phyloP scores from a whole-genome alignment of 2,797 vertebrate species.

The Acanthornis magna region DNA sequence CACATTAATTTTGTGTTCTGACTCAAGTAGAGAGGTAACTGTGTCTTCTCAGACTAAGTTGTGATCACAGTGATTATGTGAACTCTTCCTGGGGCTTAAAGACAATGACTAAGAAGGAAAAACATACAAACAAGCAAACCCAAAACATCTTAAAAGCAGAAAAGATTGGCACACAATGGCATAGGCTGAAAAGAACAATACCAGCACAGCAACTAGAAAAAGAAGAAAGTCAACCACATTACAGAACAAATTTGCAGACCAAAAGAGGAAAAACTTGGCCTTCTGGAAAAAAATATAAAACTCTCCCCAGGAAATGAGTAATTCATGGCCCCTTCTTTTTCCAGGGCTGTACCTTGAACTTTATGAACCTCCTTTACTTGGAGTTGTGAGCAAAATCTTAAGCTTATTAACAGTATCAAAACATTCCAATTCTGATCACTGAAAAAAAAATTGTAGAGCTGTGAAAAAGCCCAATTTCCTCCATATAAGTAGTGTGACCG shows the following conservation, averaged over 20 bases:
- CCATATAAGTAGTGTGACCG: background rate
- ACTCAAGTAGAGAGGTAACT: background rate
- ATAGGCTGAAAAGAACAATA: background rate
- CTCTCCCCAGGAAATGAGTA: background rate
- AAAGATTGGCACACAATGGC: background rate
- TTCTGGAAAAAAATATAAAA: background rate
- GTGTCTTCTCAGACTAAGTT: background rate
- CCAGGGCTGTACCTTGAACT: background rate
- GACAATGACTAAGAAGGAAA: background rate
- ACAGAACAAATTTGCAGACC: background rate
- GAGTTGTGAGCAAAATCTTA: background rate
- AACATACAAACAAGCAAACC: background rate
- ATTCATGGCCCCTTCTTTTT: background rate
- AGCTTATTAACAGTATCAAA: background rate
- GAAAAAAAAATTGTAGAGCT: background rate
- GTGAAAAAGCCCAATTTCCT: background rate
- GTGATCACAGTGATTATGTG: background rate
- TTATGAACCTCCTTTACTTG: background rate
- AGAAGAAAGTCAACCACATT: background rate
- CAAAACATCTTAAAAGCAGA: background rate
- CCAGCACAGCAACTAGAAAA: background rate
- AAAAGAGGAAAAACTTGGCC: background rate
- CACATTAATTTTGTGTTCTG: background rate
- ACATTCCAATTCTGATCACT: background rate
- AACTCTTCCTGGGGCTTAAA: background rate